phyloP scores from a whole-genome alignment of 2,797 vertebrate species.

The Rallus crepitans region DNA sequence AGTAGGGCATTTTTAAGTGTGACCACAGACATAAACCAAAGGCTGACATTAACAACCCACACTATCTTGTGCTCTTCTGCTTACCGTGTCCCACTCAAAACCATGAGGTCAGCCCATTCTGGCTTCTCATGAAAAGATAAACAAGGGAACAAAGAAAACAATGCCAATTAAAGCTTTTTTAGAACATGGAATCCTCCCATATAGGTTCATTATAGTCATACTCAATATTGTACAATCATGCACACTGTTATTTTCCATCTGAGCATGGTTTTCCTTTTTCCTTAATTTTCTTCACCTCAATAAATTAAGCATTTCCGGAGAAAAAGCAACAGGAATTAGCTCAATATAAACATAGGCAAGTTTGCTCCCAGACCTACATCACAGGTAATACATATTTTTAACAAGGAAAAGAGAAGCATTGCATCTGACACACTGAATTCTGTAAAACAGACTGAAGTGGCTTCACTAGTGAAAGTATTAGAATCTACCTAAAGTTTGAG shows the following conservation, averaged over 20 bases:
- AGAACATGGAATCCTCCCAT: background rate
- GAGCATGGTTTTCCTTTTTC: background rate
- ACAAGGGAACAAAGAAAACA: background rate
- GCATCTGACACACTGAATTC: background rate
- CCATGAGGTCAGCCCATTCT: background rate
- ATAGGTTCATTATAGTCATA: background rate
- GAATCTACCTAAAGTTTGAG: background rate
- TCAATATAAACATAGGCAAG: background rate
- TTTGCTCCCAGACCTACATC: background rate
- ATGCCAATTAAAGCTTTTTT: background rate
- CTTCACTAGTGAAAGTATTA: background rate
- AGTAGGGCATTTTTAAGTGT: constrained; percentile 6
- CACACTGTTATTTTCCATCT: background rate
- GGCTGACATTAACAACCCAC: constrained; percentile 58
- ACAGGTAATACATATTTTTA: background rate
- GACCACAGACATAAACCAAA: constrained; percentile 7
- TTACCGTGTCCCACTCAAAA: background rate
- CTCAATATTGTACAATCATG: background rate
- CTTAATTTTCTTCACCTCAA: background rate
- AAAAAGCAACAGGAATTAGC: background rate
- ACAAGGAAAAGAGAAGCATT: background rate
- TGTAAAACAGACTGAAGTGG: background rate
- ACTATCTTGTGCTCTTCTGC: constrained; percentile 13
- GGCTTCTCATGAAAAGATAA: constrained; percentile 7
- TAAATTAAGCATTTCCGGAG: background rate